phyloP scores from a whole-genome alignment of 2,888 invertebrate species.

The Clepsis dumicolana region DNA sequence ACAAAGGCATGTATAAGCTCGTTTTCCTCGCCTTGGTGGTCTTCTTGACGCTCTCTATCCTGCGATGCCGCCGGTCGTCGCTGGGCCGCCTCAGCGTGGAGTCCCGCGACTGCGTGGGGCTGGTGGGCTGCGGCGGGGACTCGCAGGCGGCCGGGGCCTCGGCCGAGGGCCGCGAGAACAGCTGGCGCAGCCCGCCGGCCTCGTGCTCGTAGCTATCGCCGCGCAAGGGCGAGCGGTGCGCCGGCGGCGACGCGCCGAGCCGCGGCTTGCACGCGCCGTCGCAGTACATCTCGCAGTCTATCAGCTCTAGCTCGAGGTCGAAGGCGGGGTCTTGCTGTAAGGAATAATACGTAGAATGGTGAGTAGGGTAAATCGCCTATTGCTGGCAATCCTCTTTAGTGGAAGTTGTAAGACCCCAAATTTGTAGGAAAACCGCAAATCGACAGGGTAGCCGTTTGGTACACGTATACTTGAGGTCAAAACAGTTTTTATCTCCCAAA shows the following conservation, averaged over 20 bases:
- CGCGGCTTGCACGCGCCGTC: constrained; percentile 75
- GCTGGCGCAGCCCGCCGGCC: constrained; percentile 64
- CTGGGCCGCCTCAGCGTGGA: constrained; percentile 88
- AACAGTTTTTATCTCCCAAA: too few species aligned
- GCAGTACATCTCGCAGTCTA: constrained; percentile 77
- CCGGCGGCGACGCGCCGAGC: constrained; percentile 71
- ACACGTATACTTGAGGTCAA: too few species aligned
- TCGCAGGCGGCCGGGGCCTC: constrained; percentile 64
- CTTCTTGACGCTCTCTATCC: constrained; percentile 68
- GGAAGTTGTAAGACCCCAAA: too few species aligned
- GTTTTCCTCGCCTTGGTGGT: constrained; percentile 84
- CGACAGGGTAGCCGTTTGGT: too few species aligned
- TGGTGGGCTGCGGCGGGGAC: constrained; percentile 93
- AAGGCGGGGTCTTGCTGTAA: constrained; percentile 66
- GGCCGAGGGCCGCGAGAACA: constrained; percentile 64
- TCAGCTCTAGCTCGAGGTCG: constrained; percentile 73
- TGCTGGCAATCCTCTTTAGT: too few species aligned
- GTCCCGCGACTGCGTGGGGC: constrained; percentile 91
- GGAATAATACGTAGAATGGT: background rate
- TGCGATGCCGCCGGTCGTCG: constrained; percentile 84
- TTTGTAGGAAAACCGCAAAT: too few species aligned
- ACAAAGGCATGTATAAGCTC: constrained; percentile 90
- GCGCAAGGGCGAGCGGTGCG: constrained; percentile 62
- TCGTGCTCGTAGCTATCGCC: constrained; percentile 70
- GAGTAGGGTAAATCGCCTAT: too few species aligned